Base-by-base conservation (phyloP, 23 tunicate species). In the Ciona savignyi region DNA sequence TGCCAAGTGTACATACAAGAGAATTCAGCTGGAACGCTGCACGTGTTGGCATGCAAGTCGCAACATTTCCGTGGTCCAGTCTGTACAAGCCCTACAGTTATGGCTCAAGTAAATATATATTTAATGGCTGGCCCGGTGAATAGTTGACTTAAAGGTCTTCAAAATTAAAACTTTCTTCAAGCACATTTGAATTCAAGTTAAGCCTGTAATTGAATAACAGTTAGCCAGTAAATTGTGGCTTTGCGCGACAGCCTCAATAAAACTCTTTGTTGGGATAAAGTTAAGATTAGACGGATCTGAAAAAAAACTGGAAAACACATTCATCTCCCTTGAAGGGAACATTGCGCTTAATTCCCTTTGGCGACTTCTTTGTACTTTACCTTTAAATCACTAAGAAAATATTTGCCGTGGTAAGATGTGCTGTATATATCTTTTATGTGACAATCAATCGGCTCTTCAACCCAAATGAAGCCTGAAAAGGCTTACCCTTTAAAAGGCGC, bases 101-200 rank as follows among this genome's bases (percentile, higher is more conserved):
- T n/a, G n/a, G n/a, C n/a, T n/a, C n/a, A n/a, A n/a, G n/a, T n/a
- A n/a, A n/a, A n/a, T n/a, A n/a, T 49, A 0, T 68, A 21, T 60
- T 20, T 42, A 28, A 22, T 65, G 81, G 96, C 87, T 62, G 77
- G 96, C 60, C 87, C 96, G 20, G 84, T 88, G 26, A 33, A n/a
- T n/a, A n/a, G n/a, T n/a, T n/a, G n/a, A n/a, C n/a, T n/a, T n/a
- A n/a, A n/a, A n/a, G n/a, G n/a, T n/a, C n/a, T n/a, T n/a, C n/a
- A n/a, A n/a, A n/a, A n/a, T n/a, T n/a, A n/a, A n/a, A 42, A 42
- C 56, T 42, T 42, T 42, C 11, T 6, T 42, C 56, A 9, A 15
- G 56, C 56, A 42, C 9, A 6, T 42, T 42, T 42, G 15, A 15
- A 9, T 42, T 15, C 15, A 9, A 42, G 56, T 42, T 42, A 42